Base-by-base conservation (phyloP, 2,888 invertebrate genomes). In the Cancer borealis region DNA sequence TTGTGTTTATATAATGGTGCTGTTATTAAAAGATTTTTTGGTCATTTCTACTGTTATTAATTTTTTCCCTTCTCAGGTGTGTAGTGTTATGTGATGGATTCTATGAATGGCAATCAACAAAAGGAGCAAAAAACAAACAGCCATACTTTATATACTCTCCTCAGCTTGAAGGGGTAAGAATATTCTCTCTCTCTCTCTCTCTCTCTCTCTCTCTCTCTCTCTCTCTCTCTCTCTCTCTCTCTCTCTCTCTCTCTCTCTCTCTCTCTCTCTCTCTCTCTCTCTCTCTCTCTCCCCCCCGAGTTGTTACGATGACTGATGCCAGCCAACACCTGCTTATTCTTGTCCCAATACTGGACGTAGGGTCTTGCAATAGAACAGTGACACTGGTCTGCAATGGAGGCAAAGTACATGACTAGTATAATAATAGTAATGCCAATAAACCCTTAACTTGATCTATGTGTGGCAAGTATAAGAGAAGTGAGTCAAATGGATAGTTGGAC, bases 21-120 rank as follows among this genome's bases (percentile, higher is more conserved):
- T 66, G 21, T 1, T 17, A 49, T 66, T 0, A 17, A n/a, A 66
- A 66, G 66, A 84, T n/a, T 84, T 45, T 12, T 45, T 10, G 2
- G n/a, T 54, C 66, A 26, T 30, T 66, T 39, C 5, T 88, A 47
- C 10, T 60, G 26, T 30, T 92, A 46, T 54, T 5, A 14, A 26
- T 90, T 73, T 91, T 49, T 39, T 47, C 8, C 21, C 8, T 92
- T 21, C 46, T 49, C 96, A 97, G 98, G 96, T 98, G 98, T 97
- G 97, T 98, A 10, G 97, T 98, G 46, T 96, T 98, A 17, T 98
- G 97, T 95, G 98, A 98, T 97, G 98, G 98, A 92, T 98, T 98
- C 96, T 98, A 98, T 96, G 98, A 98, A 96, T 98, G 98, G 98
- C 97, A 98, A 96, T 97, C 98, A 6, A 97, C 97, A n/a, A 97